Evolutionary conservation across 1,140 invertebrate genomes (phyloP), one percentile per base, ranked within the genome.

Genomic region (Venustaconcha ellipsiformis): DNA sequence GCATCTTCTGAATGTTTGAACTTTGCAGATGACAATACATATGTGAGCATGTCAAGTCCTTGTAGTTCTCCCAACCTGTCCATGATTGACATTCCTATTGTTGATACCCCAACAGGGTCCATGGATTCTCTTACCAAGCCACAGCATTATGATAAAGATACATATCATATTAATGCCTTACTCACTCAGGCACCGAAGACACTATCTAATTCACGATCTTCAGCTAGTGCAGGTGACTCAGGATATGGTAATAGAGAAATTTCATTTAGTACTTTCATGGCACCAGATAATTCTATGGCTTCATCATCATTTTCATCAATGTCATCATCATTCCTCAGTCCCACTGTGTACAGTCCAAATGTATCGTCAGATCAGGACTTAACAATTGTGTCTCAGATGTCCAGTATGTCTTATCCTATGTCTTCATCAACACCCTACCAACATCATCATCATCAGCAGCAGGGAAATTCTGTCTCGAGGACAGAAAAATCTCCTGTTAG

Each of bases 31-130:
- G 84, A 79, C 57, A 67, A 82, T 8, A 84, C 82, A 5, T 82
- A 85, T 74, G 84, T 87, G 30, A 85, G 80, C 59, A 82, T 81
- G 79, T 79, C 82, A n/a, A 83, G 83, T 71, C 78, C 81, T 23
- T 82, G 78, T 70, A 80, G 79, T 67, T 83, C 82, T 58, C 82
- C 82, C 58, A 83, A 83, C 62, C 64, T 83, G 37, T 83, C 82
- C 8, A 78, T 80, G 37, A 70, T 83, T 68, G 82, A 83, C 63
- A 69, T 81, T 30, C 77, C 82, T 17, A 79, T 79, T 15, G 72
- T 75, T 15, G 70, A 67, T 26, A 80, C 82, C 18, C 79, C 79
- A 13, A 80, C 82, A 65, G 82, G 79, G 5, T 83, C 82, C 14
- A 76, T 83, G 70, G 79, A 83, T 59, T 80, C 79, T 15, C 69